phyloP scores from a whole-genome alignment of 1,140 invertebrate species.

The Heliconius hewitsoni region DNA sequence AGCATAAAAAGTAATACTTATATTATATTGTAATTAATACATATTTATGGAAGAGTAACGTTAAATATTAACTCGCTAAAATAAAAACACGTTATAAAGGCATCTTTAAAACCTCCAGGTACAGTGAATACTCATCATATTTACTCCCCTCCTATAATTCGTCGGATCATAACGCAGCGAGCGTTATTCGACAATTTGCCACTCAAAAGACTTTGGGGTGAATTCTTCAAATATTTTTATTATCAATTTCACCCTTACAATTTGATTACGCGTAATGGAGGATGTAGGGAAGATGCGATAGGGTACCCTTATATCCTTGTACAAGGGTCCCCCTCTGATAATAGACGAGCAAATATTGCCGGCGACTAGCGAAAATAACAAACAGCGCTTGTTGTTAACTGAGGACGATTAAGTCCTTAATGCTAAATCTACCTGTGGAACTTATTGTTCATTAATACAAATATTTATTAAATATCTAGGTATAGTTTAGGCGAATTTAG shows the following conservation, averaged over 20 bases:
- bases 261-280: slow-evolving; percentile 55
- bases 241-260: slow-evolving; percentile 51
- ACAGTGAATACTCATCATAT: slow-evolving; percentile 2
- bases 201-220: slow-evolving; percentile 36
- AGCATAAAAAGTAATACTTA: no score
- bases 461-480: no score
- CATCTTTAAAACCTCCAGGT: slow-evolving; percentile 3
- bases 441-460: not conserved
- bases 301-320: not conserved
- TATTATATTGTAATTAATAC: no score
- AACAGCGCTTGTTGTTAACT: not conserved
- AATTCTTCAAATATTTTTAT: slow-evolving; percentile 52
- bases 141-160: slow-evolving; percentile 21
- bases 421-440: not conserved
- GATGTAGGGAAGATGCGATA: slow-evolving; percentile 21
- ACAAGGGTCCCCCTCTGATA: slow-evolving; percentile 19
- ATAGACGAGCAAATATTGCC: slow-evolving; percentile 40
- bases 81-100: not conserved
- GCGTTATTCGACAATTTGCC: slow-evolving; percentile 35
- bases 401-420: not conserved
- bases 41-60: no score
- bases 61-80: not conserved
- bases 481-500: not conserved
- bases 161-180: slow-evolving; percentile 25
- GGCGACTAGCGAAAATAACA: not conserved